These are phyloP conservation scores for Tupiocoris notatus DNA, from an alignment of 2,888 invertebrate genomes.

Conservation along the genomic window DNA sequence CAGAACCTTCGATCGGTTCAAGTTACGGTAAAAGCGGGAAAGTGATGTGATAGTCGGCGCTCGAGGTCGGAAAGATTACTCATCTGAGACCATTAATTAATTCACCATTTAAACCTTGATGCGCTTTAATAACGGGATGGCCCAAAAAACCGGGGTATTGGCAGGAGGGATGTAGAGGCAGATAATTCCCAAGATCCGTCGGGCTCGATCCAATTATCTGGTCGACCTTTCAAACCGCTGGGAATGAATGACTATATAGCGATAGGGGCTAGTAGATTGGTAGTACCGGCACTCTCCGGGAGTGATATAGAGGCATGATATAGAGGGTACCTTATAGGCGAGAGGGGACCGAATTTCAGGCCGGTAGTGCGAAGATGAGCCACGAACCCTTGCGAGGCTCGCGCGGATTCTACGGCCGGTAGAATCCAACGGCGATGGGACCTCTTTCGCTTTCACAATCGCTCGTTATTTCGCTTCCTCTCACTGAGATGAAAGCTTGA, in stretches of 20 bases:
- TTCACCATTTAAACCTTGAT: conserved; percentile 30
- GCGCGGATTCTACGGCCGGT: background rate
- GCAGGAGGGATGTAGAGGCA: too few relatives aligned
- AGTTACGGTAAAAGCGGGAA: too few relatives aligned
- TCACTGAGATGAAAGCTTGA: background rate
- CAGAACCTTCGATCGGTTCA: too few relatives aligned
- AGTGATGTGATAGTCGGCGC: too few relatives aligned
- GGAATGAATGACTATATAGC: background rate
- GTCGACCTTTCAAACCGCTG: background rate
- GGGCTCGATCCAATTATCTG: background rate
- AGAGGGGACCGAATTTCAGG: background rate
- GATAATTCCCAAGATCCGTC: background rate
- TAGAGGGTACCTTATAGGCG: background rate
- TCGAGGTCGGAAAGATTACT: conserved; percentile 28
- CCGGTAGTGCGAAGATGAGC: background rate
- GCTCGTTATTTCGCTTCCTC: background rate
- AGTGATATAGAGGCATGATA: background rate
- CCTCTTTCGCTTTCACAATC: background rate
- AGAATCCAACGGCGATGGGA: background rate
- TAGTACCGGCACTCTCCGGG: too few relatives aligned
- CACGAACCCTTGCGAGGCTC: too few relatives aligned
- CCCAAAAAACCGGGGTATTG: background rate
- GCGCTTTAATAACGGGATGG: conserved; percentile 21
- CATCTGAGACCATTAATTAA: conserved; percentile 27
- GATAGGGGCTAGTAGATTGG: too few relatives aligned